A percentile compares a stretch with the other conserved stretches of the same genome.
Evolutionary conservation across 2,888 invertebrate genomes (phyloP).

Genomic region (Noctua comes): DNA sequence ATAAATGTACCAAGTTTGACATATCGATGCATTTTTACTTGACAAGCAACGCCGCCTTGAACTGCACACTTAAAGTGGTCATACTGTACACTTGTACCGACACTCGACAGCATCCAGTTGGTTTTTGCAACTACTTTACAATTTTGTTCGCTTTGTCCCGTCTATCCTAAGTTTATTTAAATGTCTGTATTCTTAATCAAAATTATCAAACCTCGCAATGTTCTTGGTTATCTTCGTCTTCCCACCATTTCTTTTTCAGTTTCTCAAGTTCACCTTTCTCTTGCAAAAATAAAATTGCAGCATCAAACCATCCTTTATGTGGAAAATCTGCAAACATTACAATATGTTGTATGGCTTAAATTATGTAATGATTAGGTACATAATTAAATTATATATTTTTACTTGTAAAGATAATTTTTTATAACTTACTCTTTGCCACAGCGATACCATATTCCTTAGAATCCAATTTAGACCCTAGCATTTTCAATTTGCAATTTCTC

Average conservation of each 20-base stretch:
- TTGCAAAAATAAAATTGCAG: slow-evolving; percentile 96
- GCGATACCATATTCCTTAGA: slow-evolving; percentile 96
- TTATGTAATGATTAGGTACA: background rate
- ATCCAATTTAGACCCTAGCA: slow-evolving; percentile 95
- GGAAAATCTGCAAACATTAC: slow-evolving; percentile 91
- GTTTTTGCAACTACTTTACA: background rate
- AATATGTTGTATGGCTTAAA: background rate
- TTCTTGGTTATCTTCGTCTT: slow-evolving; percentile 90
- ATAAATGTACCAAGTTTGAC: background rate
- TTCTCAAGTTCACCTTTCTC: slow-evolving; percentile 94
- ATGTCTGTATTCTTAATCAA: background rate
- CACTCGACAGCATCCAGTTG: background rate
- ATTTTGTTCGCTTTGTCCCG: background rate
- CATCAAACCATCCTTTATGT: slow-evolving; percentile 93
- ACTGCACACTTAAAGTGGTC: background rate
- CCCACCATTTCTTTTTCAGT: slow-evolving; percentile 98
- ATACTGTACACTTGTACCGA: background rate
- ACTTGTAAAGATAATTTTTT: background rate
- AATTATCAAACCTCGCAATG: slow-evolving; percentile 73
- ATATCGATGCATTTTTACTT: background rate
- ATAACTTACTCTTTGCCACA: slow-evolving; percentile 93
- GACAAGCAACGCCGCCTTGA: background rate
- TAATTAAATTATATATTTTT: background rate
- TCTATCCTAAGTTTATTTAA: background rate
- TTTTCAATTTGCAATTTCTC: slow-evolving; percentile 94